Evolutionary conservation across 2,888 invertebrate species (phyloP), one percentile per base, ranked within the genome.

Genomic region (Ischnura elegans): DNA sequence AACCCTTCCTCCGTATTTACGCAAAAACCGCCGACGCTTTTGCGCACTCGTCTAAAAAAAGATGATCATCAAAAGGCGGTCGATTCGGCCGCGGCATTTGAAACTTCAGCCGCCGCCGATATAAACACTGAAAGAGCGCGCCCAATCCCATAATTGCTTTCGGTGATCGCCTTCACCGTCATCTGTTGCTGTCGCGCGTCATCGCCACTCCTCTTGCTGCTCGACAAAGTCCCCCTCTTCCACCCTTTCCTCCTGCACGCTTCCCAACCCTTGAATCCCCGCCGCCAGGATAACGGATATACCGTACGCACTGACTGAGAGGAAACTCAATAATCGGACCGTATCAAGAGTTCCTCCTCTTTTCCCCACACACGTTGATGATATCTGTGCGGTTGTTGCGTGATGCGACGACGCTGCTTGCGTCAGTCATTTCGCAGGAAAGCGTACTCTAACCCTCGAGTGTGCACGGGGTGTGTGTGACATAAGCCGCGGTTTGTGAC

Each of bases 321-420:
- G 76, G 29, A 36, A 76, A 36, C 76, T 76, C 76, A 76, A 76
- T 76, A 76, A 76, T 76, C 29, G 36, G 76, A 76, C 76, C 76
- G 25, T 76, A 36, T 76, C 76, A 76, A 0, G 76, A 76, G 76
- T 25, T 76, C 36, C 36, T 13, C 61, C 61, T 21, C 36, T 25
- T 76, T 36, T 36, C 36, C 76, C 0, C 76, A 3, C 76, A 10
- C 76, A 0, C 76, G 10, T 76, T 19, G 76, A 2, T 36, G 76
- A 76, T 76, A 76, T 76, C 76, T 36, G 29, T 4, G 76, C 3
- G 36, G 36, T 10, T 36, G 36, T 76, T 76, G 76, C 36, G 76
- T 76, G 76, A 76, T 36, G 36, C 61, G 76, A 36, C 6, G 36
- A 0, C 2, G 76, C 10, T 10, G 76, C 10, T 3, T 16, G 36